Base-by-base conservation (phyloP, 37 sponge, comb jelly and placozoan species). In the Oscarella lobularis region DNA sequence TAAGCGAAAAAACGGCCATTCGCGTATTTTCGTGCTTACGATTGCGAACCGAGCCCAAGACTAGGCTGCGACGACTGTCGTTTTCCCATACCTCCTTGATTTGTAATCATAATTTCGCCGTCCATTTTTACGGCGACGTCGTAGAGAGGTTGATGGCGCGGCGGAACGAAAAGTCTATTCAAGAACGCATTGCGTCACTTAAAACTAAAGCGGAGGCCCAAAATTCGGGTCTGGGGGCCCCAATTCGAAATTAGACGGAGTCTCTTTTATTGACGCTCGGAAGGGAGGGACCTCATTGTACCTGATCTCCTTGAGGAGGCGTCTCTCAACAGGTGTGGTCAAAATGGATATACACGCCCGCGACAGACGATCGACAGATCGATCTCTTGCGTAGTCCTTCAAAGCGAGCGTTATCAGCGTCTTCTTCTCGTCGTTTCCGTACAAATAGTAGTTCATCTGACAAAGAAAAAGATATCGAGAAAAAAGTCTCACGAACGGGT, bases 381-480 rank as follows among this genome's bases (percentile, higher is more conserved):
- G 40, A 66, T 84, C 80, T 68, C 75, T 78, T 0, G 85, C 60
- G 70, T 87, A 91, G 20, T 81, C 74, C 31, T 81, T 74, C 35
- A 91, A 75, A 33, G 87, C 77, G 9, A 82, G 74, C 35, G 79
- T 38, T 30, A 91, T 83, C 20, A 83, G 79, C 2, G 78, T 68
- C 80, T 74, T 87, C 77, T 87, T 87, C 31, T 31, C 3, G 0
- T 76, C 39, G 37, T 85, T 81, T 68, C 66, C 83, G 32, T 78
- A 41, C 38, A 91, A 66, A 39, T 91, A 91, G 67, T 87, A 91
- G 67, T 87, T 73, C 55, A 91, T 39, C 92, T 91, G 76, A 0
- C 67, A 31, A 31, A 6, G n/a, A n/a, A n/a, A n/a, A n/a, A n/a
- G n/a, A n/a, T n/a, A n/a, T n/a, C n/a, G n/a, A n/a, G n/a, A n/a